Evolutionary conservation across 2,888 invertebrate species (phyloP), one percentile per base, ranked within the genome.

Genomic region (Salticus scenicus): DNA sequence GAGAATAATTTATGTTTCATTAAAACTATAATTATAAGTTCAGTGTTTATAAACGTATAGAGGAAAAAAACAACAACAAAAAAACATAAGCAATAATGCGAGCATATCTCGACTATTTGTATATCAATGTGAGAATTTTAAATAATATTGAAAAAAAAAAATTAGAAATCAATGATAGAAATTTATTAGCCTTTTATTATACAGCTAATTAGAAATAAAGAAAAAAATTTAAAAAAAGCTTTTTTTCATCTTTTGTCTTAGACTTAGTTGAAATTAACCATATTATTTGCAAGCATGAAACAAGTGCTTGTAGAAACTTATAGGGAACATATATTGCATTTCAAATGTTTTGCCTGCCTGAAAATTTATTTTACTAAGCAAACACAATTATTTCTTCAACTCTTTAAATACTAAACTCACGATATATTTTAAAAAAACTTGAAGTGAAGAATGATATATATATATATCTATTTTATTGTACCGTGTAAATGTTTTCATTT

Each of bases 321-420:
- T 69, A 31, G 81, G 81, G 81, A 82, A 70, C 81, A 82, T 41
- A 75, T 28, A 82, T 14, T 82, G 81, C 81, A 82, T 82, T 82
- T 82, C 64, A 63, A 63, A 5, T 64, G 70, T 30, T 75, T 30
- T 70, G 75, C 81, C 74, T 82, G 73, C 47, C 67, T 67, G 67
- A 82, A 71, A 64, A 42, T 24, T 81, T 82, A 82, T 82, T 82
- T 82, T 75, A 82, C 42, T 82, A 82, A 41, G 41, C 69, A 70
- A 82, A 75, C 17, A 75, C 41, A 31, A 57, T 75, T 74, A 42
- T 67, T 72, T 27, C 79, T 77, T 47, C n/a, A 51, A 30, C 31
- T 75, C 70, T 69, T 51, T 67, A 33, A 31, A 73, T 67, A 57
- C 63, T 30, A 64, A n/a, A 31, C 28, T 31, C 75, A 47, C 20